phyloP scores from a whole-genome alignment of 2,113 vertebrate species.

The Sceloporus tristichus region DNA sequence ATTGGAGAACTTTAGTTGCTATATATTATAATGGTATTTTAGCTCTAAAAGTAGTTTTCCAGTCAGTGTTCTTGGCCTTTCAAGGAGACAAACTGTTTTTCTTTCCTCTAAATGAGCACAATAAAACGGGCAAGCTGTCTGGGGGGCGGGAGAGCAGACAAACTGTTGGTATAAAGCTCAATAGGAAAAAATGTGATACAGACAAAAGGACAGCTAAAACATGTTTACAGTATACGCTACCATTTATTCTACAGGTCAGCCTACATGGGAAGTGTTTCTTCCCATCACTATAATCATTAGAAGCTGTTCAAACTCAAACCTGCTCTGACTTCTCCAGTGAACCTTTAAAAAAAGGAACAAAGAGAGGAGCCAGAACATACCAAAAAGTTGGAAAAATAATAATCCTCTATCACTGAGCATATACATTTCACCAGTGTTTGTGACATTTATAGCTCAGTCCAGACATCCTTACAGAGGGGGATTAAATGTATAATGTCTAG shows the following conservation, averaged over 20 bases:
- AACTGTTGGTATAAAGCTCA: slow-evolving; percentile 64
- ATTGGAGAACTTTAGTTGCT: slow-evolving; percentile 71
- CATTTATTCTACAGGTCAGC: slow-evolving; percentile 58
- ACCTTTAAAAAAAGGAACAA: slow-evolving; percentile 13
- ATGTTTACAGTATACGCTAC: slow-evolving; percentile 48
- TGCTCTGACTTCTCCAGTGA: slow-evolving; percentile 9
- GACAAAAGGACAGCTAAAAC: slow-evolving; percentile 62
- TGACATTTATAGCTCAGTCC: slow-evolving; percentile 16
- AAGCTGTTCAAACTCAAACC: slow-evolving; percentile 49
- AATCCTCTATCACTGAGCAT: slow-evolving; percentile 20
- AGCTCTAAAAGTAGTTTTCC: slow-evolving; percentile 71
- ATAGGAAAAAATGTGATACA: slow-evolving; percentile 68
- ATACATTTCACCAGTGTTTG: slow-evolving; percentile 1
- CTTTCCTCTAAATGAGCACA: slow-evolving; percentile 72
- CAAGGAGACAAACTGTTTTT: slow-evolving; percentile 73
- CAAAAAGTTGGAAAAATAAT: slow-evolving; percentile 32
- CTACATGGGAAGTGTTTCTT: slow-evolving; percentile 53
- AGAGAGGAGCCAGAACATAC: not conserved
- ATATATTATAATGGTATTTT: slow-evolving; percentile 70
- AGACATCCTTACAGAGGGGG: not conserved
- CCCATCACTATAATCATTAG: slow-evolving; percentile 45
- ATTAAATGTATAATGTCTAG: slow-evolving; percentile 2
- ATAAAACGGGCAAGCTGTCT: slow-evolving; percentile 70
- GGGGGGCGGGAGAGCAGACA: slow-evolving; percentile 48
- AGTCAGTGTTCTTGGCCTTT: slow-evolving; percentile 66